Evolutionary conservation across 2,888 invertebrate species (phyloP).

Genomic region (Andrena bicolor): DNA sequence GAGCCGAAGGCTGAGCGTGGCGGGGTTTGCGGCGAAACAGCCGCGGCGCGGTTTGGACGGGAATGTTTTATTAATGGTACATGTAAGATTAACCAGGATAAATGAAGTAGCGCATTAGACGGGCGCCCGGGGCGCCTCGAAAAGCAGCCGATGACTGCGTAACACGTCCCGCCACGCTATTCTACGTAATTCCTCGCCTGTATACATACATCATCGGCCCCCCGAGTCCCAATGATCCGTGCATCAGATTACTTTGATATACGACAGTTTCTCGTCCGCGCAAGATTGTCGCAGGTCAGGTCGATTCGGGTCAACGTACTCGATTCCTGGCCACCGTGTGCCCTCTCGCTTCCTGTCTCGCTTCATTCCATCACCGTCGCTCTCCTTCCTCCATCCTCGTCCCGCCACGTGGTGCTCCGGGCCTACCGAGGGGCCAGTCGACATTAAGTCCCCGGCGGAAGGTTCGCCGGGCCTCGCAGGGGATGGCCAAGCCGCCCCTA

Average conservation of each 20-base stretch:
- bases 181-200: constrained; percentile 11
- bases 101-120: constrained; percentile 40
- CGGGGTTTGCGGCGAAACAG: neutral
- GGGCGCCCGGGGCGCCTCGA: constrained; percentile 2
- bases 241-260: constrained; percentile 77
- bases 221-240: constrained; percentile 60
- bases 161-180: constrained; percentile 34
- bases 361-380: constrained; percentile 16
- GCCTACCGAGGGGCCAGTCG: no score
- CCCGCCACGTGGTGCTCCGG: no score
- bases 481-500: neutral
- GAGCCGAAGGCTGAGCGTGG: constrained; percentile 3
- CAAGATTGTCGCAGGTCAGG: constrained; percentile 82
- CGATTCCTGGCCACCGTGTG: constrained; percentile 38
- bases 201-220: constrained; percentile 43
- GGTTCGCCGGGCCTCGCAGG: neutral
- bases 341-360: constrained; percentile 25
- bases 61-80: constrained; percentile 55
- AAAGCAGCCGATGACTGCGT: constrained; percentile 39
- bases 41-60: constrained; percentile 11
- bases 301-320: constrained; percentile 80
- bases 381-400: neutral
- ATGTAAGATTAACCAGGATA: constrained; percentile 50
- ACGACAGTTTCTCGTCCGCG: constrained; percentile 73
- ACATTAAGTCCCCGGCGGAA: neutral